phyloP scores from a whole-genome alignment of 2,797 vertebrate genomes.

The Mionectes olivaceus region DNA sequence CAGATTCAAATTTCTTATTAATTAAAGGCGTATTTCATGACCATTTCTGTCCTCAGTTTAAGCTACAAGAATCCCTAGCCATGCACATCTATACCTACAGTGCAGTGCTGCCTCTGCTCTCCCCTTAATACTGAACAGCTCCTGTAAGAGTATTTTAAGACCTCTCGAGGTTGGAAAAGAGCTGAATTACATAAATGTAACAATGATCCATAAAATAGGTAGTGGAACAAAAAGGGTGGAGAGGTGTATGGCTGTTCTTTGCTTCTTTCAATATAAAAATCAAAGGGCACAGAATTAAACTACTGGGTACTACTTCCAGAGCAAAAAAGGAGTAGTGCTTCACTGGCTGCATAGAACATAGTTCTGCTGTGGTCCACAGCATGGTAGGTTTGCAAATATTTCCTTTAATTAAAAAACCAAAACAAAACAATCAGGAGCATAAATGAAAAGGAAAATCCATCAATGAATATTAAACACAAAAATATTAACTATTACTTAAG shows the following conservation, averaged over 20 bases:
- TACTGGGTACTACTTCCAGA: neutral
- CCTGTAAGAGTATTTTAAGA: neutral
- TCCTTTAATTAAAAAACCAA: neutral
- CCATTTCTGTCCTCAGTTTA: neutral
- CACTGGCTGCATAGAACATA: neutral
- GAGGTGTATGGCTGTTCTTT: neutral
- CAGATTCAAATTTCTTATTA: neutral
- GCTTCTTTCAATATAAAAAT: neutral
- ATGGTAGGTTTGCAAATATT: neutral
- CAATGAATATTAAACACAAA: neutral
- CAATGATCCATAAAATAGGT: neutral
- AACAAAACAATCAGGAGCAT: neutral
- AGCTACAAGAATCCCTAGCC: neutral
- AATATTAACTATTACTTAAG: neutral
- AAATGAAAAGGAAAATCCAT: constrained; percentile 11
- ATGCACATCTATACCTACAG: neutral
- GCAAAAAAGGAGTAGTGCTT: neutral
- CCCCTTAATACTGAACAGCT: neutral
- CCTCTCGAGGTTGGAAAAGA: neutral
- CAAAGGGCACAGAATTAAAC: neutral
- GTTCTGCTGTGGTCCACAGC: neutral
- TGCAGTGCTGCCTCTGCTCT: neutral
- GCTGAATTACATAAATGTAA: neutral
- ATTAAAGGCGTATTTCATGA: neutral
- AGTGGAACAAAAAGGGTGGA: neutral